Base-by-base conservation (phyloP, 2,888 invertebrate species). In the Drosophila kuntzei region DNA sequence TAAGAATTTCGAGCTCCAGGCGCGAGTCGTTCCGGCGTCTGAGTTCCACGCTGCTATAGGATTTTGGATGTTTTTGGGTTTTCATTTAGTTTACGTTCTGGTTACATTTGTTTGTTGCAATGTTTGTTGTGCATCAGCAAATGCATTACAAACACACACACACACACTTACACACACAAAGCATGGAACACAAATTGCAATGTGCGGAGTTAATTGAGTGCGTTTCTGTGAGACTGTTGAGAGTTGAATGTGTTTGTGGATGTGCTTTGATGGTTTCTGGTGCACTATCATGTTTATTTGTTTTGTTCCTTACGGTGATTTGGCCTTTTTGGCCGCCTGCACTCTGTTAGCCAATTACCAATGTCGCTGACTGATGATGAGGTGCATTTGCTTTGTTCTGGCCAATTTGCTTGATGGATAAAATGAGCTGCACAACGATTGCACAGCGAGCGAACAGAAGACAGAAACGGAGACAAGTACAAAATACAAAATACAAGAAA, bases 301-400 rank as follows among this genome's bases (percentile, higher is more conserved):
- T 20, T 53, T 64, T 43, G 18, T 62, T 54, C 58, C 49, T 43
- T 16, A 50, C 54, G 49, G 32, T 37, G 60, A 57, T 22, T 22
- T 37, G 36, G 34, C 49, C 14, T 27, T 46, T 37, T 44, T 37
- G 29, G 39, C 57, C 67, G 60, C 65, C 74, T 76, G 69, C 81
- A 61, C 51, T 69, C 50, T 61, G 74, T 85, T 88, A 83, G 87
- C 88, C 88, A 83, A 88, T 83, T 88, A 83, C 88, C 88, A 86
- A 79, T 82, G 80, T 77, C 63, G 55, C 77, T 79, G 80, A 66
- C 71, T 82, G 88, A 82, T 79, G 86, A 87, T 87, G 86, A 79
- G 66, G 64, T 83, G 76, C 76, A 58, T 60, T 62, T 62, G 67
- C 80, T 67, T 79, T 76, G 66, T 70, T 69, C 57, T 74, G 66